These are phyloP conservation scores for Papilio elwesi DNA, from an alignment of 2,888 invertebrate species.

Conservation along the genomic window DNA sequence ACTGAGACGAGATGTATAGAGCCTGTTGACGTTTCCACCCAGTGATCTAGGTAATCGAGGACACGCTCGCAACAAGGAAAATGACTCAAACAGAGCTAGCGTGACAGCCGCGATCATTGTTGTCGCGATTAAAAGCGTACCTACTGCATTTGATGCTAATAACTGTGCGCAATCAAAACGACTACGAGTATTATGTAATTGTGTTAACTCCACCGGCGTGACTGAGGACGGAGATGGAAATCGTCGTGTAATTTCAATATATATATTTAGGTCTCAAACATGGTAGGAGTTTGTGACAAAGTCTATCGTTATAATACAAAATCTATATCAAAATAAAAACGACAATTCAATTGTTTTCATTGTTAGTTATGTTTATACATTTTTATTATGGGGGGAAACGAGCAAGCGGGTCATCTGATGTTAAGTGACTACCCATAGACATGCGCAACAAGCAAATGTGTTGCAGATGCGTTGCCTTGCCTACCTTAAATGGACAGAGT, in stretches of 20 bases:
- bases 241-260: too few species aligned
- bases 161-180: background rate
- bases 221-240: background rate
- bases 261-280: too few species aligned
- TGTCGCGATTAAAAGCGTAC: conserved; percentile 35
- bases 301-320: too few species aligned
- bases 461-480: too few species aligned
- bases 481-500: too few species aligned
- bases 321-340: too few species aligned
- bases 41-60: conserved; percentile 41
- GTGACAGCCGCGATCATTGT: conserved; percentile 28
- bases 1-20: conserved; percentile 22
- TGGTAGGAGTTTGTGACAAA: background rate
- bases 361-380: too few species aligned
- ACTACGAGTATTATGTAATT: background rate
- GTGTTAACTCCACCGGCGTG: background rate
- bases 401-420: too few species aligned
- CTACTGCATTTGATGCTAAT: conserved; percentile 31
- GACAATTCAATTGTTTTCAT: too few species aligned
- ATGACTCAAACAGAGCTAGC: conserved; percentile 25
- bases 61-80: conserved; percentile 34
- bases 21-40: conserved; percentile 20
- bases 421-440: too few species aligned
- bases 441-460: too few species aligned
- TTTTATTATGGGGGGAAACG: too few species aligned